A percentile compares a stretch with the other conserved stretches of the same genome.
Conservation (phyloP, 1,140 invertebrate species). For the Eubasilissa regina region DNA sequence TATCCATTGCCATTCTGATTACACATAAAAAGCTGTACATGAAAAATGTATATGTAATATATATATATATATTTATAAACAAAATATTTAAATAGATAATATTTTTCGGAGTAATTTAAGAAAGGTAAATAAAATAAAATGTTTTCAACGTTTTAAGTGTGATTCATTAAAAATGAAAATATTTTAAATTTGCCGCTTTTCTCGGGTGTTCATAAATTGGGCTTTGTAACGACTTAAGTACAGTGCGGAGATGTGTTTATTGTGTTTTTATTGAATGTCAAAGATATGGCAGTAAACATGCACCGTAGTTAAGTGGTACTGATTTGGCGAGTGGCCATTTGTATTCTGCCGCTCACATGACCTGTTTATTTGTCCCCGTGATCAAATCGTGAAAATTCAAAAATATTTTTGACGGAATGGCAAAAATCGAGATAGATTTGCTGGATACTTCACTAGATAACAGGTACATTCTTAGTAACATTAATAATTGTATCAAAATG, state of each 20-base stretch:
- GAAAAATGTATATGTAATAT: too few species aligned
- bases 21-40: too few species aligned
- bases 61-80: too few species aligned
- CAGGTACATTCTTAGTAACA: constrained; percentile 63
- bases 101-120: too few species aligned
- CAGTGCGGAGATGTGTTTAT: constrained; percentile 16
- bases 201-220: constrained; percentile 20
- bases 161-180: not conserved
- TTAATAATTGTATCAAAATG: constrained; percentile 29
- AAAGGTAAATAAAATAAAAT: too few species aligned
- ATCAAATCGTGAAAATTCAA: constrained; percentile 71
- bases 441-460: constrained; percentile 69
- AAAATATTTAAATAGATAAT: too few species aligned
- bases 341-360: constrained; percentile 67
- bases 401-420: constrained; percentile 70
- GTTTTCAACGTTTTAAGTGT: too few species aligned
- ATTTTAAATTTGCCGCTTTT: constrained; percentile 17
- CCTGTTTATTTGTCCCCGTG: constrained; percentile 72
- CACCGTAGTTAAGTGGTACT: constrained; percentile 17
- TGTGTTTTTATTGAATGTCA: constrained; percentile 22
- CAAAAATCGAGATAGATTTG: constrained; percentile 68
- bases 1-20: too few species aligned
- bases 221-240: constrained; percentile 8
- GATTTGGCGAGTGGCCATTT: constrained; percentile 49
- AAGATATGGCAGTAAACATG: constrained; percentile 5